Evolutionary conservation across 1,140 invertebrate species (phyloP).

Genomic region (Drosophila nasuta): DNA sequence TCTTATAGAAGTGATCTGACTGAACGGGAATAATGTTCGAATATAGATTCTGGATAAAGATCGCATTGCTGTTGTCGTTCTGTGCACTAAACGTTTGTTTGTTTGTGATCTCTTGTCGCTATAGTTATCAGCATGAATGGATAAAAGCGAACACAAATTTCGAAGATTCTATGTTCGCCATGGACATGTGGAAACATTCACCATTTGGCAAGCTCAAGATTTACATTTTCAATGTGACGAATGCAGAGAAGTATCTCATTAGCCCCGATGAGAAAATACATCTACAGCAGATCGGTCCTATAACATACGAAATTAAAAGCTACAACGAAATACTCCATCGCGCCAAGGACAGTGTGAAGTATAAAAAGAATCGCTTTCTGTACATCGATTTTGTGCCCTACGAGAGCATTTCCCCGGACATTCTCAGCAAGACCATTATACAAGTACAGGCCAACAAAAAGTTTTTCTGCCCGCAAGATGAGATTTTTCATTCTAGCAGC

Average conservation of each 20-base stretch:
- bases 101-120: slow-evolving; percentile 48
- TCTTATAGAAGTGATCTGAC: not conserved
- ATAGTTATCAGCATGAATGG: slow-evolving; percentile 53
- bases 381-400: slow-evolving; percentile 86
- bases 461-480: too few species aligned
- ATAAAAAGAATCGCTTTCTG: slow-evolving; percentile 86
- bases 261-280: slow-evolving; percentile 86
- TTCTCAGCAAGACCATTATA: slow-evolving; percentile 87
- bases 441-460: too few species aligned
- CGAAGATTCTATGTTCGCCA: slow-evolving; percentile 87
- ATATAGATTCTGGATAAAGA: slow-evolving; percentile 19
- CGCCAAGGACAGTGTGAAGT: slow-evolving; percentile 87
- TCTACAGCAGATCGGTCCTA: slow-evolving; percentile 88
- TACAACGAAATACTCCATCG: slow-evolving; percentile 86
- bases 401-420: slow-evolving; percentile 86
- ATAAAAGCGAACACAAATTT: slow-evolving; percentile 86
- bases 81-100: slow-evolving; percentile 28
- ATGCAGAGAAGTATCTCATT: slow-evolving; percentile 86
- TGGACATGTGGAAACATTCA: slow-evolving; percentile 88
- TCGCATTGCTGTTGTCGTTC: slow-evolving; percentile 10
- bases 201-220: slow-evolving; percentile 86
- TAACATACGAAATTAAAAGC: slow-evolving; percentile 85
- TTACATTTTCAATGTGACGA: slow-evolving; percentile 89
- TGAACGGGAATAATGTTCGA: slow-evolving; percentile 13
- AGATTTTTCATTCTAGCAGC: too few species aligned